Base-by-base conservation (phyloP, 2,113 vertebrate genomes). In the Aegithalos caudatus region DNA sequence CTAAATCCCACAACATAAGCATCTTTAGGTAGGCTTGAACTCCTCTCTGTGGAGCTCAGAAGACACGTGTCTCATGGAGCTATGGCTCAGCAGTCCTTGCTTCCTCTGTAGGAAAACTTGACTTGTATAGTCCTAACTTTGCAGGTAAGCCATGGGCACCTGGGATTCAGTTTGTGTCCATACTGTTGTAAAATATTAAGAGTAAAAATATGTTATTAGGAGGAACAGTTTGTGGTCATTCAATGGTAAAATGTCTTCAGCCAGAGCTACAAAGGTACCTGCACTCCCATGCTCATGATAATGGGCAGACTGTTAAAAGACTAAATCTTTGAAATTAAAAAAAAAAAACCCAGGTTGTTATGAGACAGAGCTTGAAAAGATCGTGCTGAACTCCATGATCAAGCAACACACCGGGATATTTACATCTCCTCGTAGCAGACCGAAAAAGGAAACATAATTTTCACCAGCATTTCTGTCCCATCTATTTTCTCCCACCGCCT, bases 401-500 rank as follows among this genome's bases (percentile, higher is more conserved):
- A 87, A 87, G 28, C 11, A 65, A 31, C 82, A 50, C 31, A 20
- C 7, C 40, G 56, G 53, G 40, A 27, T 76, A 79, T 79, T 69
- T 67, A 38, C 66, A 73, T 76, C 44, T 65, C 53, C 73, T 62
- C 4, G 6, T 15, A 70, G 87, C 1, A 0, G 67, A 76, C 81
- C 7, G 0, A 94, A 92, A 91, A 93, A 90, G 92, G 84, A 82
- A 81, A 90, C 47, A 2, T 11, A 23, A 62, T 58, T 91, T 94
- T 76, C 73, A 69, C 4, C 11, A 76, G 28, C 66, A 29, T 61
- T 89, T 85, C 87, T 81, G 62, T 21, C 62, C 0, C 0, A 44
- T 74, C 94, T 96, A 88, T 95, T 97, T 96, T 96, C 57, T 86
- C 74, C 51, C 58, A 62, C 85, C 67, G 1, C 92, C 90, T 91